phyloP scores from a whole-genome alignment of 2,888 invertebrate species.

The Apodemia zela region DNA sequence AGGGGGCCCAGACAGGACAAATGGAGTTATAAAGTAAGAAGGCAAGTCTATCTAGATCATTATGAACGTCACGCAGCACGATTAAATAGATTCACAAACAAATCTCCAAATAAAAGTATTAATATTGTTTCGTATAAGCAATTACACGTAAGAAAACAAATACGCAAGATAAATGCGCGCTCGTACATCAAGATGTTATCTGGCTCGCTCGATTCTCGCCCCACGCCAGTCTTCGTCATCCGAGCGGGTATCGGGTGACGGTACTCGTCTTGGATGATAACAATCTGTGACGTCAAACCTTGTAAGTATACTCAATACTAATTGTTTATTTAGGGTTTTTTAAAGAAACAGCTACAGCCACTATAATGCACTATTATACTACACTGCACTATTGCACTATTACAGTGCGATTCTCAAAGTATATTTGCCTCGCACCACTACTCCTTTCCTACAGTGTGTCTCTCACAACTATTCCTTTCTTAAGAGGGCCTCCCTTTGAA shows the following conservation, averaged over 20 bases:
- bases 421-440: too few relatives aligned
- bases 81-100: background rate
- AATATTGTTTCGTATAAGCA: constrained; percentile 18
- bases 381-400: too few relatives aligned
- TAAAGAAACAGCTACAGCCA: background rate
- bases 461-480: too few relatives aligned
- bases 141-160: constrained; percentile 36
- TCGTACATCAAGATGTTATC: constrained; percentile 47
- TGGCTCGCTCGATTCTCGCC: constrained; percentile 31
- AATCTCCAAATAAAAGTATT: constrained; percentile 1
- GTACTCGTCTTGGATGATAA: constrained; percentile 25
- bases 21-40: too few relatives aligned
- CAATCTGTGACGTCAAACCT: constrained; percentile 21
- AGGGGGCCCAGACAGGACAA: too few relatives aligned
- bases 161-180: constrained; percentile 53
- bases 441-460: too few relatives aligned
- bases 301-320: background rate
- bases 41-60: too few relatives aligned
- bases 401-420: too few relatives aligned
- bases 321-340: constrained; percentile 12
- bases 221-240: constrained; percentile 30
- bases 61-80: background rate
- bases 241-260: constrained; percentile 32
- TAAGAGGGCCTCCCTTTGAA: too few relatives aligned
- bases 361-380: too few relatives aligned